Evolutionary conservation across 2,113 vertebrate genomes (phyloP), one percentile per base, ranked within the genome.

Genomic region (Ophthalmolycus amberensis): DNA sequence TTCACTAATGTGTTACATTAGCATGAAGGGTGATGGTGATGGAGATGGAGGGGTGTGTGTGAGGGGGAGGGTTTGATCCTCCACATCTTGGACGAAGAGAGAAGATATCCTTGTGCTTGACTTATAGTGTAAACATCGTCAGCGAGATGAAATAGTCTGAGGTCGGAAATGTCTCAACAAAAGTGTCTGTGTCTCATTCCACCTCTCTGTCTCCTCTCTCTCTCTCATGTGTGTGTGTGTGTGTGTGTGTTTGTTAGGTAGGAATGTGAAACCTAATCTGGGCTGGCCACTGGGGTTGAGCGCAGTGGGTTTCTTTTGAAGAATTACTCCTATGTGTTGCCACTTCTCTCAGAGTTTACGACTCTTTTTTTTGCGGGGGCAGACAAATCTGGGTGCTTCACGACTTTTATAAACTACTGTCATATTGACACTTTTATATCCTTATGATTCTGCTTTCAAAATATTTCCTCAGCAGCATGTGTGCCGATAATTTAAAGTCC

Each of bases 191-290:
- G 65, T 71, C 80, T 88, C 71, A 50, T 75, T 77, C 62, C 65
- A 60, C 18, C 70, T 74, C 54, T 75, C n/a, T 71, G 42, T 48
- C 42, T 68, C 25, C 22, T 46, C 44, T 63, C 2, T 62, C 29
- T 34, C 5, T 16, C 9, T n/a, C 25, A n/a, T 56, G 52, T 25
- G n/a, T 25, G 52, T 5, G 22, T 52, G 46, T 20, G n/a, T 50
- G 65, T 34, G 50, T 83, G 50, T 56, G 40, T 79, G 65, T 66
- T 64, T 90, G 79, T 76, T 85, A 82, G 76, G 75, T 82, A 87
- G 90, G 93, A 94, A 94, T 94, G 94, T 83, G 85, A 91, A 93
- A 93, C 90, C 82, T 56, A 92, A 93, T 91, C 90, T 89, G 72
- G 18, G 75, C 52, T 58, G 85, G 82, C 67, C 7, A 20, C 67